Evolutionary conservation across 2,888 invertebrate genomes (phyloP).

Genomic region (Harpagoxenus sublaevis): DNA sequence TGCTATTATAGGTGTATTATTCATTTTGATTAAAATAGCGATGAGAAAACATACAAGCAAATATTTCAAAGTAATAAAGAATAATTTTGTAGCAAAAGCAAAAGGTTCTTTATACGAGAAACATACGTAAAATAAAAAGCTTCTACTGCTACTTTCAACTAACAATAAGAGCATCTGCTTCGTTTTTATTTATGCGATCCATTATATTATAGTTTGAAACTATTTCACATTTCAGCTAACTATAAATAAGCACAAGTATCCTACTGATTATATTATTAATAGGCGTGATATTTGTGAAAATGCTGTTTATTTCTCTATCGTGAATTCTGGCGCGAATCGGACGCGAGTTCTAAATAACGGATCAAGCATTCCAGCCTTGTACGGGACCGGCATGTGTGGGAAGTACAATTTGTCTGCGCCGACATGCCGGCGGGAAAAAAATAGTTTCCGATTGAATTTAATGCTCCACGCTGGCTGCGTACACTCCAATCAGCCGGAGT

Average conservation of each 20-base stretch:
- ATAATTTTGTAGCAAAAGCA: not conserved
- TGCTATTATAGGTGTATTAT: not conserved
- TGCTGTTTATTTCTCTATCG: not conserved
- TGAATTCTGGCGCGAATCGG: not conserved
- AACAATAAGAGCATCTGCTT: conserved; percentile 4
- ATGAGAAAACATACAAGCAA: not conserved
- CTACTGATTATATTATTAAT: not conserved
- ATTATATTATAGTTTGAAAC: not conserved
- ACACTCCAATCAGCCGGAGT: conserved; percentile 38
- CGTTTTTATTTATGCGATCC: not conserved
- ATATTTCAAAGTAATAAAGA: not conserved
- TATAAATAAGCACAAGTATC: not conserved
- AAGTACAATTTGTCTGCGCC: conserved; percentile 50
- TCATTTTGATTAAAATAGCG: not conserved
- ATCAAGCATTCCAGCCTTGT: conserved; percentile 39
- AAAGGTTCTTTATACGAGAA: not conserved
- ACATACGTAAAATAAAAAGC: not conserved
- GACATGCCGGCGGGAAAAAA: conserved; percentile 24
- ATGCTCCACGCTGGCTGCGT: conserved; percentile 35
- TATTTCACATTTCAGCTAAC: not conserved
- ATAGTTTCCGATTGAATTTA: conserved; percentile 43
- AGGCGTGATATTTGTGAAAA: conserved; percentile 1
- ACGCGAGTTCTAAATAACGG: conserved; percentile 41
- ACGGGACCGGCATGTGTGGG: conserved; percentile 41
- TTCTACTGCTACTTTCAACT: not conserved